Conservation (phyloP, 1,140 invertebrate genomes). For the Ceratosolen fusciceps region DNA sequence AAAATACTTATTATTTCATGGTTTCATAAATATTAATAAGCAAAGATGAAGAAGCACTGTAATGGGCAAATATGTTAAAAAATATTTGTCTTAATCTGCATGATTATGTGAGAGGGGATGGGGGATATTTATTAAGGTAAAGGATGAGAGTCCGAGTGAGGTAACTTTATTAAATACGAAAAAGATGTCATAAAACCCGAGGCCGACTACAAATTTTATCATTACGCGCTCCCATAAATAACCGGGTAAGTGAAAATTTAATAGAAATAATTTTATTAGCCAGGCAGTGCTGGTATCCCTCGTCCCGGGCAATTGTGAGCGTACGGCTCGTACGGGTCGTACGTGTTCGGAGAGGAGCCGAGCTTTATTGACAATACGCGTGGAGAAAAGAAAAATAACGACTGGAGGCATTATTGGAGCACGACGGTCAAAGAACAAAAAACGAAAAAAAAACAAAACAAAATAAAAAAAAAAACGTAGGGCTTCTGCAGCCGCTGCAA, state of each 20-base stretch:
- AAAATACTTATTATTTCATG: background rate
- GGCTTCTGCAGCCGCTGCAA: background rate
- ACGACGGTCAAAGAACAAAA: too few relatives aligned
- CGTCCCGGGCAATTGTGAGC: background rate
- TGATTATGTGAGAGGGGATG: background rate
- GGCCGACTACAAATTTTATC: conserved; percentile 1
- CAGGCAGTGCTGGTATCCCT: background rate
- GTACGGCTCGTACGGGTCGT: too few relatives aligned
- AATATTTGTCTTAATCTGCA: background rate
- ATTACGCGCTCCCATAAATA: background rate
- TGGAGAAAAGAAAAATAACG: background rate
- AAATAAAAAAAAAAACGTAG: too few relatives aligned
- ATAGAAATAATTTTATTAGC: conserved; percentile 14
- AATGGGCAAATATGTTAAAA: background rate
- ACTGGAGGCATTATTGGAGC: too few relatives aligned
- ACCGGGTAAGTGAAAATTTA: background rate
- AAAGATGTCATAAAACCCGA: background rate
- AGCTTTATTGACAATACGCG: background rate
- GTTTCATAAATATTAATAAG: background rate
- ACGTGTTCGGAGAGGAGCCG: too few relatives aligned
- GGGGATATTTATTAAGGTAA: background rate
- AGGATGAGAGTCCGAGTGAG: background rate
- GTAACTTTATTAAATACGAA: background rate
- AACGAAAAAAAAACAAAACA: too few relatives aligned
- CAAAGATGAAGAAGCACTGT: background rate